Base-by-base conservation (phyloP, 2,113 vertebrate species). In the Heloderma charlesbogerti region DNA sequence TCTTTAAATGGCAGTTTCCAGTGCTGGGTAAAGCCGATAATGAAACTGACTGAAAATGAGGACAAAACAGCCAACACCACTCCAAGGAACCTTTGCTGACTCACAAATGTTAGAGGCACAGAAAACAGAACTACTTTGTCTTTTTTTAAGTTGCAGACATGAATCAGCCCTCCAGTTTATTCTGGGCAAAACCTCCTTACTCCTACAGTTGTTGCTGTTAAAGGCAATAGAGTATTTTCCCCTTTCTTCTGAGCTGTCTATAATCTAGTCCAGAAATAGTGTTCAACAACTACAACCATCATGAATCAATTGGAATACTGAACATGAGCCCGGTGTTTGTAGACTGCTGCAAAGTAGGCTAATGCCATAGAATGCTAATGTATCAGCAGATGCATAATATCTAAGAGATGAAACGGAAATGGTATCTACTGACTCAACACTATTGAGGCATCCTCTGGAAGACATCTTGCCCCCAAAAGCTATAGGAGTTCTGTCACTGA, bases 161-260 rank as follows among this genome's bases (percentile, higher is more conserved):
- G 95, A 97, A 95, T 96, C 94, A 96, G 93, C 94, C 92, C 92
- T 94, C 91, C 93, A 95, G 77, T 96, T 96, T 96, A 96, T 94
- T 95, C 93, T 91, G 92, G 88, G 86, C 87, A 2, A 95, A 96
- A 94, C 85, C 94, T 94, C 86, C 91, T 84, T 18, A 75, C 94
- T 86, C 90, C 69, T 89, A 78, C 92, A 92, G 91, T 82, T 95
- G 89, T 92, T 96, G 95, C 94, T 93, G 94, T 91, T 90, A 91
- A 86, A 91, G 78, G 86, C 86, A 92, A 87, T 34, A 90, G 92
- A 88, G 88, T 82, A 1, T 81, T 48, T 92, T 81, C 66, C n/a
- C 48, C 88, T 91, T 77, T 90, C 31, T 83, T 74, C 88, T 40
- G 37, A 31, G 25, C 67, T 87, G 4, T 77, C 79, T 90, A 80